Conservation (phyloP, 2,797 vertebrate species). For the Pelobates cultripes region DNA sequence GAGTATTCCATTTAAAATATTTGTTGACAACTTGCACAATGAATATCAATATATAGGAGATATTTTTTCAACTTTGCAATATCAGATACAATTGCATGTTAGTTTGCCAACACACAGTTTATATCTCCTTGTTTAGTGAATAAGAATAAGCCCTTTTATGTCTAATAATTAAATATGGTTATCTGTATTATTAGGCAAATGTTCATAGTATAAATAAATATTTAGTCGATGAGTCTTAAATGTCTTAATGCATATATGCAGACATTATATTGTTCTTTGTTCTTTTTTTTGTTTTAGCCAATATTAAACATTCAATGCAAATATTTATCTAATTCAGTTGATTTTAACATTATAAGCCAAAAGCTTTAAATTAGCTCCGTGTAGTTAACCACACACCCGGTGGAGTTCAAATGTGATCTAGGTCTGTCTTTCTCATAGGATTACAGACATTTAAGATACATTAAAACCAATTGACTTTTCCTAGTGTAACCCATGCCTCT, state of each 20-base stretch:
- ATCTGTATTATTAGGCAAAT: neutral
- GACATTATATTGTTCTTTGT: neutral
- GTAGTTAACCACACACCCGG: constrained; percentile 37
- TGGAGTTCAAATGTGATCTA: constrained; percentile 40
- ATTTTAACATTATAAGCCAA: constrained; percentile 34
- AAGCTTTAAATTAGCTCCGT: constrained; percentile 34
- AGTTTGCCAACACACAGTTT: too few relatives aligned
- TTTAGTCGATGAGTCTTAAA: neutral
- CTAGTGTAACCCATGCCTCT: constrained; percentile 24
- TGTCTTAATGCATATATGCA: constrained; percentile 15
- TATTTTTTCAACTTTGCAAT: too few relatives aligned
- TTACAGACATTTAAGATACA: constrained; percentile 38
- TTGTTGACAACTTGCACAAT: too few relatives aligned
- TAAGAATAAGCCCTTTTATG: too few relatives aligned
- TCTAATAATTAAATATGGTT: too few relatives aligned
- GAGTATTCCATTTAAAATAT: too few relatives aligned
- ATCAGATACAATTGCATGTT: too few relatives aligned
- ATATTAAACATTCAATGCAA: constrained; percentile 31
- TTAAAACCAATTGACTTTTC: constrained; percentile 41
- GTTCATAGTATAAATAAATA: neutral
- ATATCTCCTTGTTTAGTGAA: too few relatives aligned
- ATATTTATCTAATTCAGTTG: constrained; percentile 25
- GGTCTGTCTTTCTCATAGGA: constrained; percentile 26
- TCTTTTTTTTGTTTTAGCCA: constrained; percentile 7
- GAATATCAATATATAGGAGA: too few relatives aligned